Evolutionary conservation across 2,888 invertebrate species (phyloP).

Genomic region (Apodemia duryi): DNA sequence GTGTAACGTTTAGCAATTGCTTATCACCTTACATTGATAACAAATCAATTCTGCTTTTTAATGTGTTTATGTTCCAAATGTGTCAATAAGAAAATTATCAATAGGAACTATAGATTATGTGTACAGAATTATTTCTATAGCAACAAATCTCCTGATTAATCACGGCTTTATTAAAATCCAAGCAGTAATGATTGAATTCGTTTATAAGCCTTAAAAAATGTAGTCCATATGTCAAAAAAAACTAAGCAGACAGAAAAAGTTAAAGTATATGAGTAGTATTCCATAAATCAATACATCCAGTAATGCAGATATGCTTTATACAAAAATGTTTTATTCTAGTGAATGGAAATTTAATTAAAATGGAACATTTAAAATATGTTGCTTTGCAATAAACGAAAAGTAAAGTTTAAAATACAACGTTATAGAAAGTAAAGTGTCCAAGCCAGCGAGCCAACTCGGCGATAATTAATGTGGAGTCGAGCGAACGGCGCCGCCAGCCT

Average conservation of each 20-base stretch:
- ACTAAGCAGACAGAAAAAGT: background rate
- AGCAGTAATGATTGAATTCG: too few species aligned
- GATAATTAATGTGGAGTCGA: constrained; percentile 75
- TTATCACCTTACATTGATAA: constrained; percentile 24
- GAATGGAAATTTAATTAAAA: constrained; percentile 11
- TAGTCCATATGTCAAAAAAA: background rate
- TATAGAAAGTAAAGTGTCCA: constrained; percentile 75
- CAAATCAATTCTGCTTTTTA: background rate
- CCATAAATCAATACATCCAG: background rate
- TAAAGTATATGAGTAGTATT: background rate
- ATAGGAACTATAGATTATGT: background rate
- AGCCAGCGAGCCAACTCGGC: constrained; percentile 65
- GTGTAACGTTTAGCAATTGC: constrained; percentile 5
- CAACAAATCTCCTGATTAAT: background rate
- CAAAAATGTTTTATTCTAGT: background rate
- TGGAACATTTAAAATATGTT: constrained; percentile 14
- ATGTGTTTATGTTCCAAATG: background rate
- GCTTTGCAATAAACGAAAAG: constrained; percentile 2
- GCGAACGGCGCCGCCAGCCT: constrained; percentile 64
- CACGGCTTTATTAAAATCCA: background rate
- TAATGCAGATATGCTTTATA: background rate
- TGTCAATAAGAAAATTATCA: background rate
- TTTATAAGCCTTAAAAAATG: background rate
- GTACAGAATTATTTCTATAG: background rate
- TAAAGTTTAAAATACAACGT: constrained; percentile 45